Percentiles rank a stretch among this genome's conserved stretches.
Conservation (phyloP, 1,140 invertebrate genomes). For the Gyrodactylus bullatarudis region DNA sequence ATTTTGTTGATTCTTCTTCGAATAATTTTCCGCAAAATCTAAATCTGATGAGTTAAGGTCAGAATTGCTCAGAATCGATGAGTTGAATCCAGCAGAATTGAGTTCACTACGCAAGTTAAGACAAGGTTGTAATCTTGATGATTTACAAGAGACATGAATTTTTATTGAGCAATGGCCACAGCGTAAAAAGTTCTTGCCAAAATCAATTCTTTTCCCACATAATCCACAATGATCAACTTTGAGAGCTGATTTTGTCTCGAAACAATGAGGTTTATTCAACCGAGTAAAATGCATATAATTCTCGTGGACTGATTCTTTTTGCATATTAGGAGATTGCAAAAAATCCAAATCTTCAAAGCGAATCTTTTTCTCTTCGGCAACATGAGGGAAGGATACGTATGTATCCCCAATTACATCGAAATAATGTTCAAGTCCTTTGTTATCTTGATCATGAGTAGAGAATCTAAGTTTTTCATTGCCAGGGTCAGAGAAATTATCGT, state of each 20-base stretch:
- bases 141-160: background rate
- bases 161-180: background rate
- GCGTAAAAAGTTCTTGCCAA: background rate
- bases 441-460: background rate
- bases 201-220: background rate
- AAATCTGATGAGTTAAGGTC: background rate
- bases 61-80: background rate
- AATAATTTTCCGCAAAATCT: background rate
- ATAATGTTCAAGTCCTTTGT: background rate
- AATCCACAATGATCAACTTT: background rate
- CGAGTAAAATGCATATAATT: background rate
- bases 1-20: background rate
- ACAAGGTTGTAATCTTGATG: background rate
- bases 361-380: background rate
- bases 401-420: background rate
- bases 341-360: background rate
- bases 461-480: background rate
- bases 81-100: background rate
- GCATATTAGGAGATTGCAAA: background rate
- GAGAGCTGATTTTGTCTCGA: background rate
- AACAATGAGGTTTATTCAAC: background rate
- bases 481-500: background rate
- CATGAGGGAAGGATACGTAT: background rate
- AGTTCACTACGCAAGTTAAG: background rate
- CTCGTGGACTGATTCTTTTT: background rate